Conservation (phyloP, 2,888 invertebrate genomes). For the Drosophila demipolita region DNA sequence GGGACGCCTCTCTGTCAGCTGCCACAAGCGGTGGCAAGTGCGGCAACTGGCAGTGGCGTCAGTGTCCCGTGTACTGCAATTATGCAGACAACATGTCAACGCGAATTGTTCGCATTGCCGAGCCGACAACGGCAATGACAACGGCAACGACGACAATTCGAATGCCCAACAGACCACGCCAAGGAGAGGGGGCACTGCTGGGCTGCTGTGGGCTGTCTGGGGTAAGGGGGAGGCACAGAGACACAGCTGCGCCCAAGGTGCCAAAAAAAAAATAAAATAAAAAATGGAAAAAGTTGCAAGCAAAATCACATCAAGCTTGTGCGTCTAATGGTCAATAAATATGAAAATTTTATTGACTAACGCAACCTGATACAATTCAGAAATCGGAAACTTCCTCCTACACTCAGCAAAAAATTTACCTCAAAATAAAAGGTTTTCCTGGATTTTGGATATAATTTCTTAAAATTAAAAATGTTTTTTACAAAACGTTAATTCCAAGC, state of each 20-base stretch:
- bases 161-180: constrained; percentile 14
- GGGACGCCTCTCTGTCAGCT: constrained; percentile 41
- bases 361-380: constrained; percentile 55
- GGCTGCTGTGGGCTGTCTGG: constrained; percentile 1
- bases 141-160: background rate
- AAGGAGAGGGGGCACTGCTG: background rate
- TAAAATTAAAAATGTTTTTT: background rate
- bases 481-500: no score
- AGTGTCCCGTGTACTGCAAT: constrained; percentile 78
- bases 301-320: constrained; percentile 25
- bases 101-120: constrained; percentile 80
- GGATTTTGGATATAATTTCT: background rate
- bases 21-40: constrained; percentile 47
- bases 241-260: constrained; percentile 71
- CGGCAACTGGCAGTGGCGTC: constrained; percentile 61
- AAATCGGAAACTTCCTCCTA: constrained; percentile 12
- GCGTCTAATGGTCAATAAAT: constrained; percentile 82
- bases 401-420: background rate
- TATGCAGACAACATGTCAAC: constrained; percentile 84
- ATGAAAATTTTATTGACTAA: constrained; percentile 81
- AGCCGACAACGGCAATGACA: constrained; percentile 6
- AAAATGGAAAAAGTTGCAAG: constrained; percentile 3
- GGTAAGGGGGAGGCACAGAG: constrained; percentile 9
- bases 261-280: constrained; percentile 17
- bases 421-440: background rate